Conservation (phyloP, 2,797 vertebrate species). For the Channa striata region DNA sequence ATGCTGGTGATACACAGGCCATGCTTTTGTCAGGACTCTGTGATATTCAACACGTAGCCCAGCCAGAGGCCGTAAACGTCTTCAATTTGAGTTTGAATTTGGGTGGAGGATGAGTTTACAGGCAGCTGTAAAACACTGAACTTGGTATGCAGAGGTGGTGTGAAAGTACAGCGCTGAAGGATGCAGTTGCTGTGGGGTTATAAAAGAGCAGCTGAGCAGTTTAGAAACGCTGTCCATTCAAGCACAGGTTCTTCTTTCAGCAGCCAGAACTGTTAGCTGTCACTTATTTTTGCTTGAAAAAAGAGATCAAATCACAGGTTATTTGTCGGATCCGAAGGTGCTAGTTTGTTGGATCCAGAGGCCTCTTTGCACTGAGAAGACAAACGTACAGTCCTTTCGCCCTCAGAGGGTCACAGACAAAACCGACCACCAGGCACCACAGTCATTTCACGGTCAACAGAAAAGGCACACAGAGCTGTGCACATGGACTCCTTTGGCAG, state of each 20-base stretch:
- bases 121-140: conserved; percentile 81
- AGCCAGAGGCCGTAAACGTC: conserved; percentile 67
- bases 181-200: conserved; percentile 54
- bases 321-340: background rate
- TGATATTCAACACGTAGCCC: conserved; percentile 75
- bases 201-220: conserved; percentile 64
- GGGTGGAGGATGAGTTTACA: conserved; percentile 75
- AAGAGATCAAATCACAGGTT: background rate
- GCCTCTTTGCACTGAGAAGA: no score
- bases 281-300: background rate
- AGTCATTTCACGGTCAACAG: conserved; percentile 72
- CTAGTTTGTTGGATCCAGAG: background rate
- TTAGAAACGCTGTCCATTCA: conserved; percentile 33
- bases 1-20: conserved; percentile 28
- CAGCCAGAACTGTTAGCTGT: conserved; percentile 5
- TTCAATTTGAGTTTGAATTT: conserved; percentile 82
- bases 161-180: conserved; percentile 41
- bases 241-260: background rate
- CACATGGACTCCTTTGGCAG: conserved; percentile 39
- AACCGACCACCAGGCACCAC: conserved; percentile 2
- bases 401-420: background rate
- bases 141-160: conserved; percentile 75
- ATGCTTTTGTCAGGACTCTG: conserved; percentile 67
- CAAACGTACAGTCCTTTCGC: background rate
- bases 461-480: conserved; percentile 58